Conservation (phyloP, 2,888 invertebrate genomes). For the Yponomeuta sedellus region DNA sequence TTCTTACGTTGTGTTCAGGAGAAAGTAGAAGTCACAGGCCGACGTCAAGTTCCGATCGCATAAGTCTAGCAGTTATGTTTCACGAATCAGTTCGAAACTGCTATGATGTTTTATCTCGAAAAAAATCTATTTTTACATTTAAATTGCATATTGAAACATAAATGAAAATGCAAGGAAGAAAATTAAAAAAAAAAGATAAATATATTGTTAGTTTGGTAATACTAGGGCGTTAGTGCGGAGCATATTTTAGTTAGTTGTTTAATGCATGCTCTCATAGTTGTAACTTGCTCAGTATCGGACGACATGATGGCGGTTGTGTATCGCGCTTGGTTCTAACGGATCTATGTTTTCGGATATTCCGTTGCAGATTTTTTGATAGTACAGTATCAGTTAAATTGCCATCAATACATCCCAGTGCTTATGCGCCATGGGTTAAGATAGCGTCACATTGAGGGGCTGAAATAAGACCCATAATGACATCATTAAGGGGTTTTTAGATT, state of each 20-base stretch:
- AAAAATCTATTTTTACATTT: constrained; percentile 68
- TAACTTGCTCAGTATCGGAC: constrained; percentile 49
- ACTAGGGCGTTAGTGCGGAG: constrained; percentile 62
- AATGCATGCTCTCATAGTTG: constrained; percentile 69
- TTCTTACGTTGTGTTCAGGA: constrained; percentile 8
- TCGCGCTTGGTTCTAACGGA: constrained; percentile 34
- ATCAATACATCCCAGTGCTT: no score
- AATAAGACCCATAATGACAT: constrained; percentile 14
- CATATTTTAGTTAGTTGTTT: constrained; percentile 68
- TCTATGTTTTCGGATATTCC: constrained; percentile 34
- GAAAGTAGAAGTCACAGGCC: background rate
- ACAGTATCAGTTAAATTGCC: constrained; percentile 44
- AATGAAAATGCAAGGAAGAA: constrained; percentile 30
- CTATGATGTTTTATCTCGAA: constrained; percentile 57
- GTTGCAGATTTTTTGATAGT: constrained; percentile 34
- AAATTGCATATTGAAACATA: constrained; percentile 53
- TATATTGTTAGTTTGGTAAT: constrained; percentile 70
- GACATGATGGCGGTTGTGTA: constrained; percentile 38
- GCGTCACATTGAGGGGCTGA: constrained; percentile 15
- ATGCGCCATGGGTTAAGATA: no score
- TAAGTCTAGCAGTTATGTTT: background rate
- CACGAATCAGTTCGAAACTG: constrained; percentile 27
- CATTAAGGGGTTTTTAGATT: background rate
- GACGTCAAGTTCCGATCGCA: background rate
- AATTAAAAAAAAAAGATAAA: constrained; percentile 24